These are phyloP conservation scores for Machaerirhynchus nigripectus DNA, from an alignment of 2,113 vertebrate genomes.

Conservation along the genomic window DNA sequence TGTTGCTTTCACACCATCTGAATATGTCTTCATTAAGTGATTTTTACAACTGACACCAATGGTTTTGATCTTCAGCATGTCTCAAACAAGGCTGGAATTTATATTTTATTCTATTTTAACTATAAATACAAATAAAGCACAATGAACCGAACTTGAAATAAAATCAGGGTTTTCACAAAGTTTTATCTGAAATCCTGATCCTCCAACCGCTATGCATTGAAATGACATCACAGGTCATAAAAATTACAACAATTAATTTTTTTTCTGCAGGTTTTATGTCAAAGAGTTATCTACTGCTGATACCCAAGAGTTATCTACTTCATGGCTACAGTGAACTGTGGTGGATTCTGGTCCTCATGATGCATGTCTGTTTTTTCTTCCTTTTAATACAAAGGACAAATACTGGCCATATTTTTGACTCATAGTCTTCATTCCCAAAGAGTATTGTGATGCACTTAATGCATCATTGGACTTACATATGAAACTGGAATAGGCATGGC, in stretches of 20 bases:
- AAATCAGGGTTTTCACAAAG: background rate
- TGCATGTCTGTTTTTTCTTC: background rate
- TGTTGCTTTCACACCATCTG: background rate
- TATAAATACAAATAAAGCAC: background rate
- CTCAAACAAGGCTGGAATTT: background rate
- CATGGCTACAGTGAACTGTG: background rate
- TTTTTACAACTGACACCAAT: background rate
- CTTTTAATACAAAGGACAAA: background rate
- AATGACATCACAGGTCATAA: background rate
- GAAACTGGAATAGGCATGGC: background rate
- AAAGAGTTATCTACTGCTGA: background rate
- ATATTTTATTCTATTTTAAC: background rate
- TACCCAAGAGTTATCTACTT: background rate
- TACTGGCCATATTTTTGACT: background rate
- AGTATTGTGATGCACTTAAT: background rate
- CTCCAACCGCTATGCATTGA: background rate
- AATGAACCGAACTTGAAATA: background rate
- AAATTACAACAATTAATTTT: background rate
- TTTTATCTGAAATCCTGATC: background rate
- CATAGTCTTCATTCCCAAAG: background rate
- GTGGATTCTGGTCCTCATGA: background rate
- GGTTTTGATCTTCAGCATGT: background rate
- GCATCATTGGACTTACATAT: background rate
- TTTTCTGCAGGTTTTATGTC: background rate
- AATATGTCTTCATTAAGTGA: background rate